Percentiles rank a stretch among this genome's conserved stretches.
Evolutionary conservation across 2,888 invertebrate species (phyloP).

Genomic region (Anaspis maculata): DNA sequence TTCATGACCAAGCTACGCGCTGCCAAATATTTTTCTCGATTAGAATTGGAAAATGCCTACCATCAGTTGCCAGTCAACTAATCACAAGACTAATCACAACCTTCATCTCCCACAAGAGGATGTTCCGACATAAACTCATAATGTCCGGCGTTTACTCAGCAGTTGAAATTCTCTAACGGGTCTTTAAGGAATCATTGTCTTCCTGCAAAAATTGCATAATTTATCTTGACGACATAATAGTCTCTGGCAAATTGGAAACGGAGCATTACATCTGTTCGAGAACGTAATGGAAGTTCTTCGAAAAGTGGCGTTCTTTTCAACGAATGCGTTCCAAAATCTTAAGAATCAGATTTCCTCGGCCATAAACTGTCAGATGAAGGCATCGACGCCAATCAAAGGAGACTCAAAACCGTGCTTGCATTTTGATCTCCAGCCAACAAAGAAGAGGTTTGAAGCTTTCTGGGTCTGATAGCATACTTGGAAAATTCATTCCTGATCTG

Average conservation of each 20-base stretch:
- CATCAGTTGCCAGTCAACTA: slow-evolving; percentile 23
- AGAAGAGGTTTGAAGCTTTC: background rate
- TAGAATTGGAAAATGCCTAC: slow-evolving; percentile 22
- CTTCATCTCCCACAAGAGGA: slow-evolving; percentile 4
- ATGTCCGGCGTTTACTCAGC: slow-evolving; percentile 34
- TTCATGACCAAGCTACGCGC: slow-evolving; percentile 21
- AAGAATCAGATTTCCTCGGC: background rate
- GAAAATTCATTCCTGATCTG: background rate
- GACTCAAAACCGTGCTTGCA: background rate
- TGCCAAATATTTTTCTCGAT: slow-evolving; percentile 23
- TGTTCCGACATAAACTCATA: slow-evolving; percentile 27
- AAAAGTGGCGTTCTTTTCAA: background rate
- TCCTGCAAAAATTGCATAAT: slow-evolving; percentile 24
- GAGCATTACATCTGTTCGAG: slow-evolving; percentile 22
- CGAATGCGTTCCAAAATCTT: background rate
- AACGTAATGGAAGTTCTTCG: background rate
- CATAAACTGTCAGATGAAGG: background rate
- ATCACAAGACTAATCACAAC: slow-evolving; percentile 16
- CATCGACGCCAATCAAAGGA: background rate
- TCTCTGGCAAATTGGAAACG: slow-evolving; percentile 22
- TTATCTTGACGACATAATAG: slow-evolving; percentile 25
- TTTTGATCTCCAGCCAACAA: background rate
- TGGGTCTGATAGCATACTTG: background rate
- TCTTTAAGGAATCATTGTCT: slow-evolving; percentile 24
- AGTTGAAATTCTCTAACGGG: slow-evolving; percentile 25